Percentiles rank a stretch among this genome's conserved stretches.
These are phyloP conservation scores for Rotaria socialis DNA, from an alignment of 2,888 invertebrate genomes.

Conservation along the genomic window DNA sequence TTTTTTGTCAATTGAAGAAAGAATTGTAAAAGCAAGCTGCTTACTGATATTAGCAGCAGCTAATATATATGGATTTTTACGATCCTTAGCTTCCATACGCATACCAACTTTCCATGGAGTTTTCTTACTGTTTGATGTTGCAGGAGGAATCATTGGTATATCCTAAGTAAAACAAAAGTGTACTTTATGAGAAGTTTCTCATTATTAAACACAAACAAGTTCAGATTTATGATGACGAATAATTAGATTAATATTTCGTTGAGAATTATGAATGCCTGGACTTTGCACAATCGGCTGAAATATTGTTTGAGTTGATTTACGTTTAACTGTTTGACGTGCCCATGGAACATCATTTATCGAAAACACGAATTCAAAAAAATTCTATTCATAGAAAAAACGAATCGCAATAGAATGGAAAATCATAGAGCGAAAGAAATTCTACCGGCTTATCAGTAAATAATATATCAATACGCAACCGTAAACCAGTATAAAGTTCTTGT, in stretches of 20 bases:
- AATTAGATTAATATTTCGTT: background rate
- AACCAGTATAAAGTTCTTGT: background rate
- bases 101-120: constrained; percentile 6
- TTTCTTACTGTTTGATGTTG: no score
- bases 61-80: constrained; percentile 9
- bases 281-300: background rate
- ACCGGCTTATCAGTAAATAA: background rate
- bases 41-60: background rate
- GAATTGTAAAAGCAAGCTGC: background rate
- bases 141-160: no score
- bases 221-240: background rate
- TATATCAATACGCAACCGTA: background rate
- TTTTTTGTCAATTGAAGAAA: background rate
- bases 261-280: background rate
- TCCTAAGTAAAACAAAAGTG: no score
- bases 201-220: background rate
- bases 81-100: constrained; percentile 25
- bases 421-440: background rate
- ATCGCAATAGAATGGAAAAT: background rate
- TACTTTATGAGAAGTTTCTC: no score
- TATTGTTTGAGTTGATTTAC: constrained; percentile 11
- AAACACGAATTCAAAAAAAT: background rate
- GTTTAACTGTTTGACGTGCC: background rate
- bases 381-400: background rate
- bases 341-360: constrained; percentile 14